Conservation (phyloP, 2,113 vertebrate genomes). For the Sorex araneus region DNA sequence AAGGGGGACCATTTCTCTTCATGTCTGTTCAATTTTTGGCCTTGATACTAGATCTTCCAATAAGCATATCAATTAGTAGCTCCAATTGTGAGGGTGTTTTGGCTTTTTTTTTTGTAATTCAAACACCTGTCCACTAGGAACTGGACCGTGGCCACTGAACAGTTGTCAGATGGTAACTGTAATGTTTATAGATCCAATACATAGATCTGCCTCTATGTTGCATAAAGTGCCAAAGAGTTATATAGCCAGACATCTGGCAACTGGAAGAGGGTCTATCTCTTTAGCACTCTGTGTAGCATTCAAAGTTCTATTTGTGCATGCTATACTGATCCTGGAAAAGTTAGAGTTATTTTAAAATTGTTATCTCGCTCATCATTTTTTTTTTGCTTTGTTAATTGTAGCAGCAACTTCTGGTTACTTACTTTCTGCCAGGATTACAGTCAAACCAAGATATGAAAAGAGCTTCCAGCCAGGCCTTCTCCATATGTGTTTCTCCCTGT, state of each 20-base stretch:
- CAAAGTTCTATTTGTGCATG: conserved; percentile 81
- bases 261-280: conserved; percentile 87
- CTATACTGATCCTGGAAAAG: conserved; percentile 80
- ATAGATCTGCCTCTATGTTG: conserved; percentile 88
- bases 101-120: conserved; percentile 83
- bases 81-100: conserved; percentile 85
- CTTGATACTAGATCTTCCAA: conserved; percentile 87
- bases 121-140: conserved; percentile 91
- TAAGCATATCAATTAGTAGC: conserved; percentile 87
- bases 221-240: conserved; percentile 88
- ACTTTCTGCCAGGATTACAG: conserved; percentile 67
- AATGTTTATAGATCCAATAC: conserved; percentile 90
- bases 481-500: conserved; percentile 25
- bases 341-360: conserved; percentile 73
- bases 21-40: conserved; percentile 84
- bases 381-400: conserved; percentile 74
- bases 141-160: conserved; percentile 88
- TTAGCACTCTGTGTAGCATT: conserved; percentile 86
- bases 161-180: conserved; percentile 92
- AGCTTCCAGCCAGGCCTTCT: conserved; percentile 69
- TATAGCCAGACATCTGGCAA: conserved; percentile 91
- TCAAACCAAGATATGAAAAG: conserved; percentile 74
- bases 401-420: conserved; percentile 69
- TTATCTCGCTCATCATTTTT: conserved; percentile 44
- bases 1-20: conserved; percentile 77